Percentiles rank a stretch among this genome's conserved stretches.
Conservation (phyloP, 2,888 invertebrate species). For the Petrolisthes manimaculis region DNA sequence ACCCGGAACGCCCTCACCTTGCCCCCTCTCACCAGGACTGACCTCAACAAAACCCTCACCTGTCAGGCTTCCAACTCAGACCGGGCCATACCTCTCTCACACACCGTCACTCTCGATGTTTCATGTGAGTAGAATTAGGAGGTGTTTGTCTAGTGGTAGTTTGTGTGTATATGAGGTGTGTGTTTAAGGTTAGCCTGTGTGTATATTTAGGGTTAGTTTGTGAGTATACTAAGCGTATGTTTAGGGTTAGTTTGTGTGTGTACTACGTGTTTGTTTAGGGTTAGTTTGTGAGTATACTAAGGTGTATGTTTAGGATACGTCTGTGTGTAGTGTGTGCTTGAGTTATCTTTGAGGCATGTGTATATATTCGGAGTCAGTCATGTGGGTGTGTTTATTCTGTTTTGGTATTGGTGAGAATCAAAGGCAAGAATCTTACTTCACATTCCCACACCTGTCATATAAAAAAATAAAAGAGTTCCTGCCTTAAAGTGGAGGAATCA, state of each 20-base stretch:
- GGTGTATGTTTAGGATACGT: neutral
- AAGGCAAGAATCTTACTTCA: too few relatives aligned
- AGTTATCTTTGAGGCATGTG: too few relatives aligned
- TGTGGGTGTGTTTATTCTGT: too few relatives aligned
- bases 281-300: neutral
- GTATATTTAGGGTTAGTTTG: neutral
- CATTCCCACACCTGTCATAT: too few relatives aligned
- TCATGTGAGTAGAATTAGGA: constrained; percentile 48
- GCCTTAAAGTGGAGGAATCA: too few relatives aligned
- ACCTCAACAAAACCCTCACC: constrained; percentile 41
- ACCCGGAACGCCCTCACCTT: constrained; percentile 47
- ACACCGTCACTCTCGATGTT: constrained; percentile 53
- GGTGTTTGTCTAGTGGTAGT: neutral
- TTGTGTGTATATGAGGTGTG: too few relatives aligned
- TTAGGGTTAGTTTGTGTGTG: neutral
- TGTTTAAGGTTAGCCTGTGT: neutral
- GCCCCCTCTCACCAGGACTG: constrained; percentile 37
- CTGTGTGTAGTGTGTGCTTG: too few relatives aligned
- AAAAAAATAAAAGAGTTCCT: too few relatives aligned
- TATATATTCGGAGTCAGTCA: too few relatives aligned
- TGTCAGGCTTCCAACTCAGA: constrained; percentile 49
- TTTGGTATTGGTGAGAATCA: too few relatives aligned
- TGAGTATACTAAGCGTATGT: neutral
- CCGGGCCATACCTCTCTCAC: constrained; percentile 54
- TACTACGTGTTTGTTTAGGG: too few relatives aligned